phyloP scores from a whole-genome alignment of 2,888 invertebrate species.

The Pterostichus madidus region DNA sequence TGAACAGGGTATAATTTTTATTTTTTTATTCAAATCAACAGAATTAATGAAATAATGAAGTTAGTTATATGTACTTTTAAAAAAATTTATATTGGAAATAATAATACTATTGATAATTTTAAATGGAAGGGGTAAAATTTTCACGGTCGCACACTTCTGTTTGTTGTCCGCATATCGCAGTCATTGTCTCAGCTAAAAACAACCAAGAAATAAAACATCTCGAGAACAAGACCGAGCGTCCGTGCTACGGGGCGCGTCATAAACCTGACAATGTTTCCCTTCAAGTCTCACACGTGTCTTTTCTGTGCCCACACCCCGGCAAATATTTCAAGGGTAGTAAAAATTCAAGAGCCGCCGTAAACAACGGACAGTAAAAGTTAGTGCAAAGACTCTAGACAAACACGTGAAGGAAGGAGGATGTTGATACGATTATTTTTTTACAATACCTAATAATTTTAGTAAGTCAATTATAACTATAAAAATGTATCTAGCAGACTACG shows the following conservation, averaged over 20 bases:
- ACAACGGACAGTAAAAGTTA: conserved; percentile 62
- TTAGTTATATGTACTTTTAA: too few relatives aligned
- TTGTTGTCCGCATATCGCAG: conserved; percentile 1
- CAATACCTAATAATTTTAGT: too few relatives aligned
- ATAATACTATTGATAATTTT: too few relatives aligned
- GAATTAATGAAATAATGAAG: too few relatives aligned
- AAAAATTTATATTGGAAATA: too few relatives aligned
- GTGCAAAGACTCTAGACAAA: conserved; percentile 35
- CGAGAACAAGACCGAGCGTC: conserved; percentile 19
- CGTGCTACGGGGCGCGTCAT: conserved; percentile 29
- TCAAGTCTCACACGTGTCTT: conserved; percentile 70
- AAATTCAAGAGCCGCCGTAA: conserved; percentile 66
- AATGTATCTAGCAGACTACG: too few relatives aligned
- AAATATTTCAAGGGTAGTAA: conserved; percentile 70
- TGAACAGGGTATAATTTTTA: too few relatives aligned
- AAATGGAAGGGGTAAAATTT: too few relatives aligned
- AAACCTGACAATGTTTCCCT: conserved; percentile 64
- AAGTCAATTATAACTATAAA: too few relatives aligned
- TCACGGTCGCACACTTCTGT: conserved; percentile 3
- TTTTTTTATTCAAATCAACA: too few relatives aligned
- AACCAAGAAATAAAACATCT: conserved; percentile 63
- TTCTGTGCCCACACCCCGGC: conserved; percentile 54
- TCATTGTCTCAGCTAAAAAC: conserved; percentile 59
- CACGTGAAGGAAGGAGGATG: not conserved
- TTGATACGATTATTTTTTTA: not conserved